Evolutionary conservation across 1,140 invertebrate genomes (phyloP).

Genomic region (Ectropis grisescens): DNA sequence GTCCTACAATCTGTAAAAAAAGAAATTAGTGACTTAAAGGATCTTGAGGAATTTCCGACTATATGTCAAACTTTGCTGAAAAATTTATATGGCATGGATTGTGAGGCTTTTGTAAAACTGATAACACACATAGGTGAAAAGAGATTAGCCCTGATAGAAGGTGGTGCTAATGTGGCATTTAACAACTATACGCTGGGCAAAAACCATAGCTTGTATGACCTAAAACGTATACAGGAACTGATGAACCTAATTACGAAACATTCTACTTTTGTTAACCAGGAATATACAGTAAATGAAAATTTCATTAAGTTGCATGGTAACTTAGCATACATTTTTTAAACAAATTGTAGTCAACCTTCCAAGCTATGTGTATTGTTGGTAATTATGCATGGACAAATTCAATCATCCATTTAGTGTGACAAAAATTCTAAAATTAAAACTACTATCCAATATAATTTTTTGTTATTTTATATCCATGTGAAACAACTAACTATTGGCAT

Average conservation of each 20-base stretch:
- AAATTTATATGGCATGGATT: conserved; percentile 87
- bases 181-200: conserved; percentile 43
- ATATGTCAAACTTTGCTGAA: conserved; percentile 88
- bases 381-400: too few species aligned
- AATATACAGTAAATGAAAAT: too few species aligned
- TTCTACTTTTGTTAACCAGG: conserved; percentile 32
- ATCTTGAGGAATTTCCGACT: conserved; percentile 78
- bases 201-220: conserved; percentile 65
- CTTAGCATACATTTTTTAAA: too few species aligned
- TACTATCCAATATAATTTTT: too few species aligned
- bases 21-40: conserved; percentile 83
- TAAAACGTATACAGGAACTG: conserved; percentile 47
- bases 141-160: conserved; percentile 33
- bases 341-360: too few species aligned
- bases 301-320: too few species aligned
- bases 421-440: too few species aligned
- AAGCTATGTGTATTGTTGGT: too few species aligned
- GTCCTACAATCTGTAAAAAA: conserved; percentile 79
- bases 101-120: conserved; percentile 46
- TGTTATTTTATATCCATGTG: too few species aligned
- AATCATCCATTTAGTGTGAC: too few species aligned
- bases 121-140: conserved; percentile 42
- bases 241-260: conserved; percentile 35
- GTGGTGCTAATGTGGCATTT: conserved; percentile 25
- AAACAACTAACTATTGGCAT: too few species aligned